Evolutionary conservation across 1,140 invertebrate genomes (phyloP), one percentile per base, ranked within the genome.

Genomic region (Glossosoma conforme): DNA sequence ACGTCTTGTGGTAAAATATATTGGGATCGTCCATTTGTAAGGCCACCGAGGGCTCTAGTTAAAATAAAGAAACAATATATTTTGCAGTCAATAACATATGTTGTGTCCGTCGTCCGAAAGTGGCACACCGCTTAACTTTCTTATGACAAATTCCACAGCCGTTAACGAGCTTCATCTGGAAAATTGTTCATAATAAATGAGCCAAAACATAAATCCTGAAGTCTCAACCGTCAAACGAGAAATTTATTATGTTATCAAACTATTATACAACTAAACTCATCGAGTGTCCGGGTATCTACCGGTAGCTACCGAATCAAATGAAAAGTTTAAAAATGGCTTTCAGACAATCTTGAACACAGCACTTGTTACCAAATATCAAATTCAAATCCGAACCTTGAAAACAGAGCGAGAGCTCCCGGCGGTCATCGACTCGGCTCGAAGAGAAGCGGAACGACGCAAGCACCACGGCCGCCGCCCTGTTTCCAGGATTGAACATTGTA

Each of bases 1-100:
- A 58, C 56, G 56, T 58, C 56, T 58, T 58, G 42, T 58, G 56
- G 56, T 58, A 58, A 58, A 47, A 58, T 54, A 58, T 58, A 58
- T 58, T 58, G 44, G 52, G 56, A 58, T 37, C 33, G 56, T 58
- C 56, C 56, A 52, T 54, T 52, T 52, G 21, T 20, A 45, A 44
- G 37, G 56, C 56, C 56, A 54, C 52, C 36, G 14, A 37, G 51
- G 56, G 52, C 56, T 41, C 42, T 44, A 53, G 44, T 53, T 50
- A 49, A 46, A 47, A 45, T 50, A 46, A 36, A 47, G 48, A 58
- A 58, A 51, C 35, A 50, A 53, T 45, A 53, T 38, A 35, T 37
- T 44, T 5, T 22, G 41, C 18, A 51, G 32, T 44, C 47, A 35
- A 51, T 51, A 51, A 44, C 8, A 25, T 18, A 24, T 28, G 22